phyloP scores from a whole-genome alignment of 2,888 invertebrate species.

The Galerucella pusilla region DNA sequence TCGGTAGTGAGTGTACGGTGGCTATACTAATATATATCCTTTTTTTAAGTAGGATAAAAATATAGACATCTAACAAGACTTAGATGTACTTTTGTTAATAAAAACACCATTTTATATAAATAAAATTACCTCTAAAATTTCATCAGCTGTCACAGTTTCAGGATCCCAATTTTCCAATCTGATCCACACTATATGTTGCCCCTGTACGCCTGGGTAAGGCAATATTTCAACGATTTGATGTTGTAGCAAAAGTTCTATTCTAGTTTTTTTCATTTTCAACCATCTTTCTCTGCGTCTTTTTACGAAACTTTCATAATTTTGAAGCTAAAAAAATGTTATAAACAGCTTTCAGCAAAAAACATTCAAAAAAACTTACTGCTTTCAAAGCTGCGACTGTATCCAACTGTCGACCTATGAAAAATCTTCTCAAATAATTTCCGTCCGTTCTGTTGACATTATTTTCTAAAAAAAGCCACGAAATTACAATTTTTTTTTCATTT shows the following conservation, averaged over 20 bases:
- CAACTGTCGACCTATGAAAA: constrained; percentile 39
- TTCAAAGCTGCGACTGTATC: constrained; percentile 35
- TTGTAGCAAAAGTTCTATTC: constrained; percentile 34
- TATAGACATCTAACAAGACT: too few relatives aligned
- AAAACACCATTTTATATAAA: too few relatives aligned
- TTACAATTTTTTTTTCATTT: too few relatives aligned
- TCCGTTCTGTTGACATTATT: constrained; percentile 37
- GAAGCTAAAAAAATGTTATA: constrained; percentile 31
- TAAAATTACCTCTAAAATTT: constrained; percentile 42
- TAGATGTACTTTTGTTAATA: too few relatives aligned
- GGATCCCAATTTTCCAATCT: constrained; percentile 46
- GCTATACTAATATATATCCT: too few relatives aligned
- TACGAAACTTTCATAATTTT: constrained; percentile 44
- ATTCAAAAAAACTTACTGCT: constrained; percentile 37
- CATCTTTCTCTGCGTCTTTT: constrained; percentile 36
- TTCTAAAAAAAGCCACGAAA: constrained; percentile 33
- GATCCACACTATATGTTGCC: constrained; percentile 44
- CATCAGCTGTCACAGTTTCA: constrained; percentile 40
- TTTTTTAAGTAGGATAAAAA: too few relatives aligned
- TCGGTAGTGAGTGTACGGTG: not conserved
- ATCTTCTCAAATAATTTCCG: constrained; percentile 39
- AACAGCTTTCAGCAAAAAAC: not conserved
- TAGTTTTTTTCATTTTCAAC: constrained; percentile 35
- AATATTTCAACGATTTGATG: constrained; percentile 42
- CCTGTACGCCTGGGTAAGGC: constrained; percentile 37